Evolutionary conservation across 2,797 vertebrate genomes (phyloP).

Genomic region (Okamejei kenojei): DNA sequence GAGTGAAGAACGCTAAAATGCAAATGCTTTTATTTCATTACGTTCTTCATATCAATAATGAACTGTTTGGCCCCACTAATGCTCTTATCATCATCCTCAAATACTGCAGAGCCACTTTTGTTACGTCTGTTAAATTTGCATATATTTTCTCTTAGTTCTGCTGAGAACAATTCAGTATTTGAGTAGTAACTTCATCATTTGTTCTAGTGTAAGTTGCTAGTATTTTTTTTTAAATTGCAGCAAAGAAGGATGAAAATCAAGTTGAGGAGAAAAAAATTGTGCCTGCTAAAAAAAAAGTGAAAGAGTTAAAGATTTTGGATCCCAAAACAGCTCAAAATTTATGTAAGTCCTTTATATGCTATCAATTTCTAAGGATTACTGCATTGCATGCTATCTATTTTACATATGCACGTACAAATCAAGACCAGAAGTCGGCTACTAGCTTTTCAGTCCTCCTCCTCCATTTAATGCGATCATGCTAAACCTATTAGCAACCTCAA

Average conservation of each 20-base stretch:
- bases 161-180: background rate
- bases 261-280: slow-evolving; percentile 64
- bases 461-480: no score
- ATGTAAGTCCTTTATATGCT: slow-evolving; percentile 66
- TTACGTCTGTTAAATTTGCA: background rate
- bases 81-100: background rate
- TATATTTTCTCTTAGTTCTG: background rate
- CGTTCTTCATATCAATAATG: background rate
- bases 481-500: no score
- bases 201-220: background rate
- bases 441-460: no score
- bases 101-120: background rate
- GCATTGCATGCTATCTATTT: background rate
- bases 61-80: background rate
- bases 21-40: no score
- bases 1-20: no score
- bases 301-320: slow-evolving; percentile 85
- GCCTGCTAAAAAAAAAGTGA: slow-evolving; percentile 82
- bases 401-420: background rate
- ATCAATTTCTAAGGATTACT: background rate
- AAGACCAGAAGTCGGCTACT: no score
- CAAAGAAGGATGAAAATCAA: slow-evolving; percentile 70
- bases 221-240: slow-evolving; percentile 54
- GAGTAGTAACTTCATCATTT: background rate
- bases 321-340: slow-evolving; percentile 90